Evolutionary conservation across 2,888 invertebrate genomes (phyloP).

Genomic region (Balanococcus diminutus): DNA sequence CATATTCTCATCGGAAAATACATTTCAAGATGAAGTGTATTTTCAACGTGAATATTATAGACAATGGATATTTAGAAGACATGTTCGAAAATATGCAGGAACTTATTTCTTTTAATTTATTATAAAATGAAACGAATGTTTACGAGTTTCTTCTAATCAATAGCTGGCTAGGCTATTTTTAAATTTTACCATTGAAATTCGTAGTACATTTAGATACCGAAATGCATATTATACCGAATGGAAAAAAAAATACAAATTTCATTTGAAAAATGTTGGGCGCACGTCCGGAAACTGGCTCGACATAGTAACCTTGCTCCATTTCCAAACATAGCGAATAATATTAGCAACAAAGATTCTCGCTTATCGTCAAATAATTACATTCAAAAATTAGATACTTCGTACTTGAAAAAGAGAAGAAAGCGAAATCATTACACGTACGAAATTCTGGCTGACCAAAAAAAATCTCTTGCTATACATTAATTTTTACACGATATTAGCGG

Average conservation of each 20-base stretch:
- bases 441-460: background rate
- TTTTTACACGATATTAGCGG: slow-evolving; percentile 16
- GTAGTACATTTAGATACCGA: no score
- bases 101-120: background rate
- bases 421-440: background rate
- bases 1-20: background rate
- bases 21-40: background rate
- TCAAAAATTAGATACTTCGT: background rate
- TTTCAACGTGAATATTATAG: background rate
- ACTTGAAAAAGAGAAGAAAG: background rate
- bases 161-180: background rate
- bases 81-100: background rate
- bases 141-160: background rate
- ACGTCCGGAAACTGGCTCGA: background rate
- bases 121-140: background rate
- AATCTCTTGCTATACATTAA: background rate
- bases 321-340: background rate
- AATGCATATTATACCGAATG: background rate
- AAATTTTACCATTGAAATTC: background rate
- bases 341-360: background rate
- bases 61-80: background rate
- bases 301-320: background rate
- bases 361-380: background rate
- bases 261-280: background rate
- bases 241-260: background rate